Evolutionary conservation across 1,140 invertebrate species (phyloP).

Genomic region (roundworm (Caenorhabditis elegans)): DNA sequence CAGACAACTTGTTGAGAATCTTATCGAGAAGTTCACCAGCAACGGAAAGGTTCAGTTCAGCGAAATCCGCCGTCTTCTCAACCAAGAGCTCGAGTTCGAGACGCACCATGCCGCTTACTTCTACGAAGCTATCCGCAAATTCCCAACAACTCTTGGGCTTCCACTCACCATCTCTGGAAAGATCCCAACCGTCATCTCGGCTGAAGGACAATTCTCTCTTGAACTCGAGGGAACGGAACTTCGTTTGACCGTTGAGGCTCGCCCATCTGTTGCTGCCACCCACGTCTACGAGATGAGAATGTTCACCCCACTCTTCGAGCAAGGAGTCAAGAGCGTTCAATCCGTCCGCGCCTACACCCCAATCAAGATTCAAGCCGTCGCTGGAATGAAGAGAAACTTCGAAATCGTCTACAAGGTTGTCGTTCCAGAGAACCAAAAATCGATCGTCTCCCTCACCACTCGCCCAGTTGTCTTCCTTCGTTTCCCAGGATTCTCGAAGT

Average conservation of each 20-base stretch:
- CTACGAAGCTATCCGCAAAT: slow-evolving; percentile 41
- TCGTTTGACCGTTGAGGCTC: slow-evolving; percentile 37
- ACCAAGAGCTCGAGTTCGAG: slow-evolving; percentile 21
- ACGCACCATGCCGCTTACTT: slow-evolving; percentile 14
- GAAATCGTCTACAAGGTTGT: slow-evolving; percentile 33
- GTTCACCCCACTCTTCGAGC: slow-evolving; percentile 46
- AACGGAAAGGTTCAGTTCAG: slow-evolving; percentile 31
- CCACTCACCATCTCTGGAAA: slow-evolving; percentile 48
- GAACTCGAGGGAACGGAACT: not conserved
- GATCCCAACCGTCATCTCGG: slow-evolving; percentile 43
- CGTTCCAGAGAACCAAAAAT: slow-evolving; percentile 40
- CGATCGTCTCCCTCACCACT: slow-evolving; percentile 32
- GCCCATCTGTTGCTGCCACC: slow-evolving; percentile 37
- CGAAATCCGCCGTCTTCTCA: slow-evolving; percentile 37
- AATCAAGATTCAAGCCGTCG: slow-evolving; percentile 41
- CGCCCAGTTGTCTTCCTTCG: slow-evolving; percentile 50
- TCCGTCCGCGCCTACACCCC: slow-evolving; percentile 49
- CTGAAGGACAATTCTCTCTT: slow-evolving; percentile 46
- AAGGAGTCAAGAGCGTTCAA: slow-evolving; percentile 50
- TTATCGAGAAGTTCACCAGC: slow-evolving; percentile 30
- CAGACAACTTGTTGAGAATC: slow-evolving; percentile 26
- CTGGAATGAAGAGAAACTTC: not conserved
- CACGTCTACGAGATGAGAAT: slow-evolving; percentile 50
- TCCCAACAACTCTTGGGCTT: slow-evolving; percentile 57
- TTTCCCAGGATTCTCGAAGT: slow-evolving; percentile 32